Percentiles rank a stretch among this genome's conserved stretches.
Evolutionary conservation across 2,888 invertebrate genomes (phyloP).

Genomic region (Macrophya alboannulata): DNA sequence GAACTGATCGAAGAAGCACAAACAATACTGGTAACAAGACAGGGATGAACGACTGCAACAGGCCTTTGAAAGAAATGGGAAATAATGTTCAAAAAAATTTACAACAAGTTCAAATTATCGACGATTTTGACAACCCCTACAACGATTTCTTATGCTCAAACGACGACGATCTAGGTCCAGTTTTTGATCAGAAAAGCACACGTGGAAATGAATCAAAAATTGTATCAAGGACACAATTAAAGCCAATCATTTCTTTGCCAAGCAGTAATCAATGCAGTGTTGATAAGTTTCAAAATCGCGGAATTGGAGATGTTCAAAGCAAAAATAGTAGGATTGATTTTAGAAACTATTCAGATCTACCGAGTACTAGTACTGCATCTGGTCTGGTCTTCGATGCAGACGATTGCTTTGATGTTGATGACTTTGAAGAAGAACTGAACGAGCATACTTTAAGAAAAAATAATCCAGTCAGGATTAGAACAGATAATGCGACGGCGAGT

Average conservation of each 20-base stretch:
- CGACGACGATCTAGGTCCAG: neutral
- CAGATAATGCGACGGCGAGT: neutral
- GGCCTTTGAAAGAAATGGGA: neutral
- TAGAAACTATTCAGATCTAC: neutral
- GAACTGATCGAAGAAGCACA: neutral
- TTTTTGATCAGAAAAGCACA: neutral
- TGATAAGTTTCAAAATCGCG: neutral
- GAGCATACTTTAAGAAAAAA: conserved; percentile 50
- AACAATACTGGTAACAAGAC: neutral
- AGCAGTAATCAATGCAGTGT: neutral
- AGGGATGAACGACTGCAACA: conserved; percentile 23
- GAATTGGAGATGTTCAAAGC: neutral
- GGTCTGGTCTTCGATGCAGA: conserved; percentile 61
- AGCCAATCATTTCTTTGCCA: neutral
- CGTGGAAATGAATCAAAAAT: neutral
- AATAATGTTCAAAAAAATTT: neutral
- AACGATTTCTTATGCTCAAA: too few species aligned
- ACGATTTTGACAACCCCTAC: neutral
- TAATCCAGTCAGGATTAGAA: neutral
- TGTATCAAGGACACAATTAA: neutral
- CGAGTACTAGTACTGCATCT: conserved; percentile 37
- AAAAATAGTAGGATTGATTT: neutral
- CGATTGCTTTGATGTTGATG: conserved; percentile 63
- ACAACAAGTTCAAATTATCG: neutral
- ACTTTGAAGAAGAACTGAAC: conserved; percentile 55